These are phyloP conservation scores for Aquatica leii DNA, from an alignment of 2,888 invertebrate genomes.

Conservation along the genomic window DNA sequence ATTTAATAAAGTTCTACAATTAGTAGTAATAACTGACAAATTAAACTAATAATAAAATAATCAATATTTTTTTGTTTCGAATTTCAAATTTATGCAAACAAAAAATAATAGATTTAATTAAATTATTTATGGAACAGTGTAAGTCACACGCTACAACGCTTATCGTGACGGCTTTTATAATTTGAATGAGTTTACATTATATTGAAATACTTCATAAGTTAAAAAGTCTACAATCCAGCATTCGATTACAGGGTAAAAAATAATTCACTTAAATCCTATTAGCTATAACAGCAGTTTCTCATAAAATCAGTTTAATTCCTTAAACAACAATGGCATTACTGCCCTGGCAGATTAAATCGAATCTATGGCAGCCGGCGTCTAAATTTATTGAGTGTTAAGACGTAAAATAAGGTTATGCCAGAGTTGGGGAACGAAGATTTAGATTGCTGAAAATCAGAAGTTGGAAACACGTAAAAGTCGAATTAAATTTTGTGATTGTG, in stretches of 20 bases:
- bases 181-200: slow-evolving; percentile 30
- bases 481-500: slow-evolving; percentile 26
- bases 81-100: neutral
- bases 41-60: too few species aligned
- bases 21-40: too few species aligned
- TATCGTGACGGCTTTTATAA: slow-evolving; percentile 21
- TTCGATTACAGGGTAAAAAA: slow-evolving; percentile 29
- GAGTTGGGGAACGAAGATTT: slow-evolving; percentile 35
- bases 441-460: slow-evolving; percentile 29
- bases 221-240: slow-evolving; percentile 26
- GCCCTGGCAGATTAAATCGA: slow-evolving; percentile 32
- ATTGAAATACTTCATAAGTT: slow-evolving; percentile 31
- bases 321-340: slow-evolving; percentile 36
- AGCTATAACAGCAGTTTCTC: slow-evolving; percentile 30
- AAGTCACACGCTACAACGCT: slow-evolving; percentile 25
- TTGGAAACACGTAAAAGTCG: slow-evolving; percentile 35
- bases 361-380: slow-evolving; percentile 36
- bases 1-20: too few species aligned
- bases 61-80: too few species aligned
- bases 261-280: slow-evolving; percentile 31
- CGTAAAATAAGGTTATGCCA: slow-evolving; percentile 39
- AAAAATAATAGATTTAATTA: slow-evolving; percentile 11
- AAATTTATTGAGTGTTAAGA: slow-evolving; percentile 40
- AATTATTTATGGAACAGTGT: slow-evolving; percentile 7
- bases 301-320: slow-evolving; percentile 35